Evolutionary conservation across 2,888 invertebrate genomes (phyloP).

Genomic region (Orthonychiurus folsomi): DNA sequence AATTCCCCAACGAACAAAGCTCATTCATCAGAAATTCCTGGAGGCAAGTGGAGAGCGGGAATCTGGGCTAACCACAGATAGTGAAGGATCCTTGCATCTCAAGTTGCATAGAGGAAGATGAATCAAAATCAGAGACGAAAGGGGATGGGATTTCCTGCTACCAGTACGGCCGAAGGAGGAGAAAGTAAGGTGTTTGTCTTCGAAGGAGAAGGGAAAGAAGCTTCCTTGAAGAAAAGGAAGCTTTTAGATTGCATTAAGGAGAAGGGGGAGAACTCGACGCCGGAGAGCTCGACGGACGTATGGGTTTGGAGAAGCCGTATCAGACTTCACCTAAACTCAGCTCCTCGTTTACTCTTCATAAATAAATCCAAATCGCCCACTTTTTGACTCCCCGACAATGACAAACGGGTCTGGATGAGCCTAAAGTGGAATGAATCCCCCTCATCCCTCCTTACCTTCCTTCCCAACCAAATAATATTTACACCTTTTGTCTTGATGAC

Average conservation of each 20-base stretch:
- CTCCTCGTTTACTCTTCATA: not conserved
- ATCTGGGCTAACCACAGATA: not conserved
- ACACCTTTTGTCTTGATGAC: too few relatives aligned
- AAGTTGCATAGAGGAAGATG: not conserved
- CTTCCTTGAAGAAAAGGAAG: not conserved
- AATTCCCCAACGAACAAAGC: constrained; percentile 20
- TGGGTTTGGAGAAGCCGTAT: too few relatives aligned
- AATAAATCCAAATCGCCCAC: not conserved
- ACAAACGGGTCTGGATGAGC: too few relatives aligned
- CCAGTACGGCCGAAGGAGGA: too few relatives aligned
- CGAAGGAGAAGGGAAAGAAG: constrained; percentile 1
- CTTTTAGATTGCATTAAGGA: constrained; percentile 8
- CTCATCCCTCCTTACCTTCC: too few relatives aligned
- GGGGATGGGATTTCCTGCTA: too few relatives aligned
- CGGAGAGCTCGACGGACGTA: too few relatives aligned
- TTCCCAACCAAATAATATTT: too few relatives aligned
- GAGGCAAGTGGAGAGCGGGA: not conserved
- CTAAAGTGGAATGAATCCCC: too few relatives aligned
- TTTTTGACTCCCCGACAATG: too few relatives aligned
- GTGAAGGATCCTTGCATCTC: not conserved
- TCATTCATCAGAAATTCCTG: constrained; percentile 22
- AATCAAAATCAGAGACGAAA: not conserved
- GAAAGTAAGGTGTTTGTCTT: not conserved
- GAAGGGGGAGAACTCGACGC: constrained; percentile 5
- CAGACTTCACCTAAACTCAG: not conserved